These are phyloP conservation scores for Phaetusa simplex DNA, from an alignment of 2,113 vertebrate species.

Conservation along the genomic window DNA sequence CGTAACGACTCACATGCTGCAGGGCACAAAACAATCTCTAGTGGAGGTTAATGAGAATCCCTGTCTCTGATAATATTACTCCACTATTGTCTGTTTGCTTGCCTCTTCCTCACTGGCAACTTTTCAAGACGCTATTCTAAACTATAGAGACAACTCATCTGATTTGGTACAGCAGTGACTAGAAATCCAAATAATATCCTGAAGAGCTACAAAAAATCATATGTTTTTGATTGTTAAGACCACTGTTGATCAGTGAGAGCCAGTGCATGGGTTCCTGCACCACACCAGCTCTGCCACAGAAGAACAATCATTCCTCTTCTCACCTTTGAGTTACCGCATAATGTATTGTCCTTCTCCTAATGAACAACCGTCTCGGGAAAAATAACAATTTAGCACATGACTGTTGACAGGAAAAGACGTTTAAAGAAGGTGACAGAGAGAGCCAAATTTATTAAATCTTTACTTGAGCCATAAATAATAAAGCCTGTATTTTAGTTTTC, in stretches of 20 bases:
- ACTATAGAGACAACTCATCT: not conserved
- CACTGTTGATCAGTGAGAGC: not conserved
- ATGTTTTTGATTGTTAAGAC: not conserved
- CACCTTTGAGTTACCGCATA: not conserved
- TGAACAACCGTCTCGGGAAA: not conserved
- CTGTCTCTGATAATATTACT: not conserved
- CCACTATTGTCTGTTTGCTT: not conserved
- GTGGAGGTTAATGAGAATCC: not conserved
- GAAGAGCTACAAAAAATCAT: not conserved
- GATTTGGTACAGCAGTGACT: not conserved
- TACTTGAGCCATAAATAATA: not conserved
- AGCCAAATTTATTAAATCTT: not conserved
- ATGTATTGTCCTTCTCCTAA: not conserved
- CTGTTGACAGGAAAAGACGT: not conserved
- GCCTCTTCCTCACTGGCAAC: not conserved
- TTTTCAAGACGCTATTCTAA: not conserved
- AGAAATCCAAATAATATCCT: not conserved
- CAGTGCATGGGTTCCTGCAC: no score
- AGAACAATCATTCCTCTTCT: not conserved
- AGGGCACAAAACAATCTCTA: not conserved
- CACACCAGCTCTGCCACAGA: not conserved
- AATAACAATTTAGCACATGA: not conserved
- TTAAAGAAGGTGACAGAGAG: not conserved
- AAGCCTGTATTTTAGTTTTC: not conserved
- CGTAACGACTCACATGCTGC: not conserved